Conservation (phyloP, 2,888 invertebrate species). For the Boloria selene region DNA sequence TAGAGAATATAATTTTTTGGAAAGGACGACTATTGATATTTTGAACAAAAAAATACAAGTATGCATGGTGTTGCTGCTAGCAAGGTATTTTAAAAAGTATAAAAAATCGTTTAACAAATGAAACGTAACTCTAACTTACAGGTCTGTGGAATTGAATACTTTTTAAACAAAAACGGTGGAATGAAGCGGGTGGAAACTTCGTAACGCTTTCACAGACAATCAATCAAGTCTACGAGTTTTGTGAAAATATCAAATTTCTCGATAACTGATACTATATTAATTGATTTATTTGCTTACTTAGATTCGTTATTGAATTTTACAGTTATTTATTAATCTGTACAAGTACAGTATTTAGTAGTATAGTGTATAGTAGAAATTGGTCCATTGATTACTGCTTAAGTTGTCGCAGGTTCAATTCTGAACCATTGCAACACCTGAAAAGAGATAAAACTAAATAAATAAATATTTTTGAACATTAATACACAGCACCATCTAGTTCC, state of each 20-base stretch:
- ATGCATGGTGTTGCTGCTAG: too few species aligned
- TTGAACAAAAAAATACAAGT: too few species aligned
- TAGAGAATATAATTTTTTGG: too few species aligned
- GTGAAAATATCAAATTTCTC: conserved; percentile 10
- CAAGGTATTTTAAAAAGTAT: conserved; percentile 1
- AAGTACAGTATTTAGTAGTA: too few species aligned
- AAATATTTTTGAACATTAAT: too few species aligned
- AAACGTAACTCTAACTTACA: neutral
- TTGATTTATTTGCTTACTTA: conserved; percentile 4
- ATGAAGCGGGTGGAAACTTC: neutral
- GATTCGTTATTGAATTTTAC: neutral
- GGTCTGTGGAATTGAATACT: conserved; percentile 5
- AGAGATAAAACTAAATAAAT: too few species aligned
- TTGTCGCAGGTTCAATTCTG: too few species aligned
- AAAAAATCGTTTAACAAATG: neutral
- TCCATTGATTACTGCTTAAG: too few species aligned
- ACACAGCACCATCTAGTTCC: too few species aligned
- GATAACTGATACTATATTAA: neutral
- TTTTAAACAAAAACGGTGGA: conserved; percentile 10
- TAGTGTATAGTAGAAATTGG: too few species aligned
- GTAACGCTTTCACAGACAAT: conserved; percentile 4
- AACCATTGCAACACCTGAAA: too few species aligned
- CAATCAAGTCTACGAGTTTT: neutral
- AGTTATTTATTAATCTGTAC: neutral
- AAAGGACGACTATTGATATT: too few species aligned